These are phyloP conservation scores for Steinernema hermaphroditum DNA, from an alignment of 2,888 invertebrate species.

Conservation along the genomic window DNA sequence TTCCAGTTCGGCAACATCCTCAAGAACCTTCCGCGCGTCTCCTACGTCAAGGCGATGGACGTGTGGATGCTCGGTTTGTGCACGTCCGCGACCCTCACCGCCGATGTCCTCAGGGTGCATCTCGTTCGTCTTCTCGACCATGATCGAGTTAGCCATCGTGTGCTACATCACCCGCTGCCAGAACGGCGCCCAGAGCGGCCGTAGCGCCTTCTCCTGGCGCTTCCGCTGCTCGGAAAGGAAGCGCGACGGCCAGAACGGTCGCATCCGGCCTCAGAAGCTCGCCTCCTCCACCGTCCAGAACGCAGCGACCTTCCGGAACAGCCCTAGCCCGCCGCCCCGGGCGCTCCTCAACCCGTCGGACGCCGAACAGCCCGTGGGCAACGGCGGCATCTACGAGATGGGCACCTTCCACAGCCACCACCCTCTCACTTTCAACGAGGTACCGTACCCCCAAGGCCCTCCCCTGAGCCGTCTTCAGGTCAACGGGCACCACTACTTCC, in stretches of 20 bases:
- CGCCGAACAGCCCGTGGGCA: constrained; percentile 18
- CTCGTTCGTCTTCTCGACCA: constrained; percentile 66
- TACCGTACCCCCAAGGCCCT: no score
- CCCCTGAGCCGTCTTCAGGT: no score
- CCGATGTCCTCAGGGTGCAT: constrained; percentile 53
- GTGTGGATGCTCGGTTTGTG: constrained; percentile 63
- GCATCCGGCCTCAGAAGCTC: constrained; percentile 25
- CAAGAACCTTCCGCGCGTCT: constrained; percentile 65
- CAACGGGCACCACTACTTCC: constrained; percentile 25
- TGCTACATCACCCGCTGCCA: constrained; percentile 65
- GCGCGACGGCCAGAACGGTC: constrained; percentile 11
- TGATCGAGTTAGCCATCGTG: constrained; percentile 66
- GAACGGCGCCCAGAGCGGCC: constrained; percentile 20
- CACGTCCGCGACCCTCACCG: no score
- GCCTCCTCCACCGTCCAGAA: constrained; percentile 1
- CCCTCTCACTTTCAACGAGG: constrained; percentile 60
- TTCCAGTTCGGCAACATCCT: constrained; percentile 65
- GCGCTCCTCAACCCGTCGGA: constrained; percentile 1
- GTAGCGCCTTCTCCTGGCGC: constrained; percentile 15
- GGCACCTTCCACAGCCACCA: constrained; percentile 52
- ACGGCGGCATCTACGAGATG: constrained; percentile 49
- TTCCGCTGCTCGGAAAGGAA: constrained; percentile 3
- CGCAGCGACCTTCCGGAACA: constrained; percentile 9
- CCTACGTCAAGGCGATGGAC: constrained; percentile 66
- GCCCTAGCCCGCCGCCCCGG: constrained; percentile 11